These are phyloP conservation scores for Corythaixoides concolor DNA, from an alignment of 2,113 vertebrate species.

Conservation along the genomic window DNA sequence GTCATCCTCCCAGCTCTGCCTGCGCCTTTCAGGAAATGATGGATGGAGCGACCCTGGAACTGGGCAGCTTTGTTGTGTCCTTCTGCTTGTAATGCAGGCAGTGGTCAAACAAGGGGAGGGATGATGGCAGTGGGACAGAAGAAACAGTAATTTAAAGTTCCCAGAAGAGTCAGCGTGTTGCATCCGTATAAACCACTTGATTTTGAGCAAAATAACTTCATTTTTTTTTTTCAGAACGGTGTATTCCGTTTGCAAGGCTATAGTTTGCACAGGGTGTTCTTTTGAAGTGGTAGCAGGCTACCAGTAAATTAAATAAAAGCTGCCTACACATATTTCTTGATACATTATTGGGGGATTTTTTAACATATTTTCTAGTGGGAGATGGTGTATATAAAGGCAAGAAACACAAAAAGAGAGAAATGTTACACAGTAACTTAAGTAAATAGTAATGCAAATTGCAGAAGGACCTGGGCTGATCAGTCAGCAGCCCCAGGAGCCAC, in stretches of 20 bases:
- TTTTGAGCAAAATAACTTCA: neutral
- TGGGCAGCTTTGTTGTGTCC: neutral
- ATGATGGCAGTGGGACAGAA: neutral
- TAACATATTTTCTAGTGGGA: neutral
- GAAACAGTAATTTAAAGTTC: neutral
- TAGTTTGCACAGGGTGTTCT: neutral
- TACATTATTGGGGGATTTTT: neutral
- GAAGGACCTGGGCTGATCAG: neutral
- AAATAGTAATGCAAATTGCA: neutral
- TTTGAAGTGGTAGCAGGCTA: neutral
- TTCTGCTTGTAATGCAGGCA: fast-evolving
- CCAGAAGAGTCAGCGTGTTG: neutral
- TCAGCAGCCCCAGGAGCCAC: fast-evolving
- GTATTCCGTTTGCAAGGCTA: neutral
- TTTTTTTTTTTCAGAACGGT: neutral
- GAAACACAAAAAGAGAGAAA: neutral
- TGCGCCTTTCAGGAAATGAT: fast-evolving
- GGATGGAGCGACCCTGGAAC: neutral
- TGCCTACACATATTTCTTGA: neutral
- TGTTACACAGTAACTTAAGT: neutral
- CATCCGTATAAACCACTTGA: neutral
- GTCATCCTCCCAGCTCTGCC: neutral
- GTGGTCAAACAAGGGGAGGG: neutral
- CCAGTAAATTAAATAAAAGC: neutral
- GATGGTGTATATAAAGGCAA: neutral